Evolutionary conservation across 2,113 vertebrate genomes (phyloP).

Genomic region (Odocoileus hemionus): DNA sequence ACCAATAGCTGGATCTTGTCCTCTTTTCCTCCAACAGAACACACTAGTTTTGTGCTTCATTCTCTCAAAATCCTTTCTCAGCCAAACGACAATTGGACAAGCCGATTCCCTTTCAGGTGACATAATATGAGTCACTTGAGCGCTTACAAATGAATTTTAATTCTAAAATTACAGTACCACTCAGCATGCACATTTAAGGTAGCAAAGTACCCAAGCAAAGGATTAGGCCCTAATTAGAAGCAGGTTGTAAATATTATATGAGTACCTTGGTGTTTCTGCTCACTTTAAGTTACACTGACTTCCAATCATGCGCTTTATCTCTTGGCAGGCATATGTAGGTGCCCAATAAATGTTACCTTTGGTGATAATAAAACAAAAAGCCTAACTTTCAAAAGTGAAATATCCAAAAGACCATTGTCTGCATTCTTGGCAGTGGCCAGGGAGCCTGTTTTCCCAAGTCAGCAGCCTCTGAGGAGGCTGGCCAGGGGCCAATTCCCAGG

Average conservation of each 20-base stretch:
- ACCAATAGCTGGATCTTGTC: background rate
- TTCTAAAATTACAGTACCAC: background rate
- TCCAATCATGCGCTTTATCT: slow-evolving; percentile 71
- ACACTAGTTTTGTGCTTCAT: background rate
- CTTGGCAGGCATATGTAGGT: slow-evolving; percentile 56
- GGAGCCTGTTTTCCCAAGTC: slow-evolving; percentile 70
- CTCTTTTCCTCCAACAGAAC: background rate
- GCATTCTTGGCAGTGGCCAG: slow-evolving; percentile 62
- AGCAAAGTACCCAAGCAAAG: background rate
- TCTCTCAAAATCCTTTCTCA: background rate
- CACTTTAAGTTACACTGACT: slow-evolving; percentile 51
- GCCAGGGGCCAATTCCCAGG: slow-evolving; percentile 71
- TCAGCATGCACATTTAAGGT: background rate
- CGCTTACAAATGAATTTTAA: background rate
- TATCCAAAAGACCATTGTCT: slow-evolving; percentile 70
- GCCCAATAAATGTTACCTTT: slow-evolving; percentile 69
- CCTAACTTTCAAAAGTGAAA: slow-evolving; percentile 61
- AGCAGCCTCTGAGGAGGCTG: slow-evolving; percentile 65
- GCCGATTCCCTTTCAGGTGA: background rate
- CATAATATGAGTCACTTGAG: background rate
- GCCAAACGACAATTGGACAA: background rate
- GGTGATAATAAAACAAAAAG: slow-evolving; percentile 72
- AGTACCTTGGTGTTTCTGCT: slow-evolving; percentile 39
- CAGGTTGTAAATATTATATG: slow-evolving; percentile 35
- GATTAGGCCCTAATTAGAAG: slow-evolving; percentile 41